Conservation (phyloP, 1,140 invertebrate genomes). For the Drosophila pectinifera region DNA sequence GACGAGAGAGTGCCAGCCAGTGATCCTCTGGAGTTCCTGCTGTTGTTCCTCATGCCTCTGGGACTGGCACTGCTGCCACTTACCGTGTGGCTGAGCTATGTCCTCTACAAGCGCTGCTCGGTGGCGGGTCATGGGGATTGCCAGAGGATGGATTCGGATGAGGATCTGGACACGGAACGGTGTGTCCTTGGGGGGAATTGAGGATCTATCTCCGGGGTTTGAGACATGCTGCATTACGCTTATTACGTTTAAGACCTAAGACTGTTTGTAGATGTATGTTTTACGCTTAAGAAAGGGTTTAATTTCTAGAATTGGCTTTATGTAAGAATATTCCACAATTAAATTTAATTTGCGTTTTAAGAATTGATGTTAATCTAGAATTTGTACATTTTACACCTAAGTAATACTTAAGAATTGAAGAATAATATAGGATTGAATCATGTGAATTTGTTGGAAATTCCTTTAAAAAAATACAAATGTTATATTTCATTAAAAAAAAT, state of each 20-base stretch:
- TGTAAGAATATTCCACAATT: not conserved
- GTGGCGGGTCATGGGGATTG: slow-evolving; percentile 40
- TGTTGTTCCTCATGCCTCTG: slow-evolving; percentile 78
- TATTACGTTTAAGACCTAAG: slow-evolving; percentile 53
- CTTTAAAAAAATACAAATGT: not conserved
- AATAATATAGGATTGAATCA: not conserved
- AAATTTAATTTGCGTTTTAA: not conserved
- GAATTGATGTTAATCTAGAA: not conserved
- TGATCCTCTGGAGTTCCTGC: slow-evolving; percentile 63
- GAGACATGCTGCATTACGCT: slow-evolving; percentile 25
- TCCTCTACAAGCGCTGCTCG: slow-evolving; percentile 64
- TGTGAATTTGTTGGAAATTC: not conserved
- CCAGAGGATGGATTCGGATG: slow-evolving; percentile 70
- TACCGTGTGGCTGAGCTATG: slow-evolving; percentile 69
- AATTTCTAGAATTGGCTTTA: too few relatives aligned
- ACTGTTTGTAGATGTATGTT: slow-evolving; percentile 38
- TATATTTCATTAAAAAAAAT: too few relatives aligned
- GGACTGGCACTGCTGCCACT: slow-evolving; percentile 73
- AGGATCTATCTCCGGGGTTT: not conserved
- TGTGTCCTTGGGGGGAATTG: slow-evolving; percentile 66
- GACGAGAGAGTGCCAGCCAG: slow-evolving; percentile 49
- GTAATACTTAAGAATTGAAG: not conserved
- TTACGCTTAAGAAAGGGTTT: not conserved
- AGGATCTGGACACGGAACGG: slow-evolving; percentile 70
- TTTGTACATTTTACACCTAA: not conserved